Conservation (phyloP, 2,888 invertebrate species). For the Hecatera dysodea region DNA sequence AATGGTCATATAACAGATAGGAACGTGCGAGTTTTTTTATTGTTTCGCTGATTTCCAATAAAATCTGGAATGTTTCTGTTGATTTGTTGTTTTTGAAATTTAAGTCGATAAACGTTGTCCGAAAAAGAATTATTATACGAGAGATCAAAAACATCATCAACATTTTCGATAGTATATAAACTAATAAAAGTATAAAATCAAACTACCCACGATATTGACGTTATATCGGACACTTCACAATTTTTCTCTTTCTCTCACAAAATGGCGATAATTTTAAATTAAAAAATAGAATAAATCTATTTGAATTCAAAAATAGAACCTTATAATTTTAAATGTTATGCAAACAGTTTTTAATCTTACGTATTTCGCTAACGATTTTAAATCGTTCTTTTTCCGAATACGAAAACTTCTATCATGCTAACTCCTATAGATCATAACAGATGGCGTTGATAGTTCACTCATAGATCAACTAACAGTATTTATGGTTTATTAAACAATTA, state of each 20-base stretch:
- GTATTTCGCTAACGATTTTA: not conserved
- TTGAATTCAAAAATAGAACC: slow-evolving; percentile 18
- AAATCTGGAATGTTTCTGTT: slow-evolving; percentile 52
- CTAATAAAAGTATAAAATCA: slow-evolving; percentile 9
- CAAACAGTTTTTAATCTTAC: no score
- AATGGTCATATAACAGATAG: slow-evolving; percentile 46
- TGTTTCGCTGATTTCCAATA: slow-evolving; percentile 52
- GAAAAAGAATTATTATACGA: slow-evolving; percentile 36
- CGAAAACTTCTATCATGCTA: not conserved
- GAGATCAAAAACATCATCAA: slow-evolving; percentile 16
- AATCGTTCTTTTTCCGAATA: slow-evolving; percentile 16
- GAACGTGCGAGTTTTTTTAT: slow-evolving; percentile 45
- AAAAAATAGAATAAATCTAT: slow-evolving; percentile 17
- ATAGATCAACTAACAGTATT: not conserved
- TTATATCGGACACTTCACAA: not conserved
- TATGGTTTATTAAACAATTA: slow-evolving; percentile 3
- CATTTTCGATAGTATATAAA: not conserved
- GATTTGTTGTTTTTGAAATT: slow-evolving; percentile 51
- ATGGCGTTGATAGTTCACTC: slow-evolving; percentile 47
- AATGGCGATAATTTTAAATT: slow-evolving; percentile 37
- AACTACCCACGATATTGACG: slow-evolving; percentile 32
- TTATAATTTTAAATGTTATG: slow-evolving; percentile 7
- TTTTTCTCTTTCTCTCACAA: slow-evolving; percentile 18
- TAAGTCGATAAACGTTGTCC: slow-evolving; percentile 3
- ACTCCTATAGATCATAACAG: slow-evolving; percentile 43